A percentile compares a stretch with the other conserved stretches of the same genome.
Evolutionary conservation across 2,113 vertebrate genomes (phyloP).

Genomic region (Cervus canadensis): DNA sequence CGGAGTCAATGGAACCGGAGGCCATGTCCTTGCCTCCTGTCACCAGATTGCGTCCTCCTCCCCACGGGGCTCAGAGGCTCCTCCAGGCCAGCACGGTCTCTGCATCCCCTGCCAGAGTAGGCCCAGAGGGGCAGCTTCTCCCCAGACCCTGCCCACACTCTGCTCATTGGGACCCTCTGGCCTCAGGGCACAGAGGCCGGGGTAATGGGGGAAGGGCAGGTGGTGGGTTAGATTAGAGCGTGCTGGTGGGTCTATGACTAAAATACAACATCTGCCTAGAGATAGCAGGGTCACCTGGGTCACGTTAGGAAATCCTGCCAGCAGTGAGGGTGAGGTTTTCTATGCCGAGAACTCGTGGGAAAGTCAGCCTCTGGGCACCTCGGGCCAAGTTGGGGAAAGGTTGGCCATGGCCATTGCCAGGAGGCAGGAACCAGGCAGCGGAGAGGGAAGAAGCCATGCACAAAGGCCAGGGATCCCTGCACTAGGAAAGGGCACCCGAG

Average conservation of each 20-base stretch:
- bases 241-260: neutral
- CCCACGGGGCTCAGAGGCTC: neutral
- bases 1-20: neutral
- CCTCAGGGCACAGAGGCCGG: neutral
- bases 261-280: neutral
- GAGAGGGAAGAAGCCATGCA: neutral
- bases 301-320: neutral
- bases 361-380: neutral
- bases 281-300: neutral
- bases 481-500: neutral
- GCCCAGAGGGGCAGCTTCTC: neutral
- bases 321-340: neutral
- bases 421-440: no score
- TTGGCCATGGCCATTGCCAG: neutral
- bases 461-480: neutral
- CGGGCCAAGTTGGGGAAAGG: neutral
- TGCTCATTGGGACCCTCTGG: neutral
- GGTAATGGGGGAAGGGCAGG: neutral
- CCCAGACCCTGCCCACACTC: neutral
- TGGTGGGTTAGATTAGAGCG: fast-evolving
- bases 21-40: neutral
- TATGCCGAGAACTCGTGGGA: neutral
- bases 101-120: neutral
- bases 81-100: neutral
- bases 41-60: neutral